A percentile compares a stretch with the other conserved stretches of the same genome.
phyloP scores from a whole-genome alignment of 2,797 vertebrate genomes.

The Myripristis murdjan region DNA sequence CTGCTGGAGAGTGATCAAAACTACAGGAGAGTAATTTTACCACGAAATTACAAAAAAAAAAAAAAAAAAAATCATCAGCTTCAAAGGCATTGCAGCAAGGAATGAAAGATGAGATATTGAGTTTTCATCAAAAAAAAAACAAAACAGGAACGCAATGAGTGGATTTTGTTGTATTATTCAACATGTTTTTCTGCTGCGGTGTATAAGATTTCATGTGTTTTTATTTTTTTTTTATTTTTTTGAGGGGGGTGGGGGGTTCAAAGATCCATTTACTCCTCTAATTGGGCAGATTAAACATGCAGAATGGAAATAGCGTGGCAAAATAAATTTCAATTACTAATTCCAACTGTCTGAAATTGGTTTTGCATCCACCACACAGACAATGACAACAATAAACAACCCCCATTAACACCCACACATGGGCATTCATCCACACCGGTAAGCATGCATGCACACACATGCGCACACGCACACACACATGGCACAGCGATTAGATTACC shows the following conservation, averaged over 20 bases:
- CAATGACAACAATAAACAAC: slow-evolving; percentile 49
- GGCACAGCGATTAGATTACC: slow-evolving; percentile 23
- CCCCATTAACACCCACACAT: slow-evolving; percentile 35
- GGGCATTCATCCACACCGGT: neutral
- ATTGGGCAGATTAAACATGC: slow-evolving; percentile 61
- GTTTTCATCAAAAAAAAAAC: slow-evolving; percentile 38
- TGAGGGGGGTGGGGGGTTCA: slow-evolving; percentile 26
- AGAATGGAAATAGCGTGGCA: slow-evolving; percentile 52
- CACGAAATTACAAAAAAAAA: neutral
- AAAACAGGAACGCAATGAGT: slow-evolving; percentile 38
- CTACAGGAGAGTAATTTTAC: slow-evolving; percentile 12
- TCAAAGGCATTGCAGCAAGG: slow-evolving; percentile 43
- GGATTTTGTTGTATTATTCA: slow-evolving; percentile 66
- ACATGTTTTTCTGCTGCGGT: slow-evolving; percentile 47
- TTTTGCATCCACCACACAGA: slow-evolving; percentile 66
- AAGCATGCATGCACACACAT: slow-evolving; percentile 18
- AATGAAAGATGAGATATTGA: slow-evolving; percentile 57
- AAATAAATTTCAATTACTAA: slow-evolving; percentile 77
- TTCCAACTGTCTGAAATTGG: slow-evolving; percentile 75
- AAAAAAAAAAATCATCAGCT: slow-evolving; percentile 16
- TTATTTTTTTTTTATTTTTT: slow-evolving; percentile 32
- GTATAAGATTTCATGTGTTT: slow-evolving; percentile 38
- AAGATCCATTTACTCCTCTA: slow-evolving; percentile 54
- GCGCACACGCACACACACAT: neutral
- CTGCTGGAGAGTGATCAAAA: slow-evolving; percentile 4